Base-by-base conservation (phyloP, 2,113 vertebrate species). In the Typhlomys cinereus region DNA sequence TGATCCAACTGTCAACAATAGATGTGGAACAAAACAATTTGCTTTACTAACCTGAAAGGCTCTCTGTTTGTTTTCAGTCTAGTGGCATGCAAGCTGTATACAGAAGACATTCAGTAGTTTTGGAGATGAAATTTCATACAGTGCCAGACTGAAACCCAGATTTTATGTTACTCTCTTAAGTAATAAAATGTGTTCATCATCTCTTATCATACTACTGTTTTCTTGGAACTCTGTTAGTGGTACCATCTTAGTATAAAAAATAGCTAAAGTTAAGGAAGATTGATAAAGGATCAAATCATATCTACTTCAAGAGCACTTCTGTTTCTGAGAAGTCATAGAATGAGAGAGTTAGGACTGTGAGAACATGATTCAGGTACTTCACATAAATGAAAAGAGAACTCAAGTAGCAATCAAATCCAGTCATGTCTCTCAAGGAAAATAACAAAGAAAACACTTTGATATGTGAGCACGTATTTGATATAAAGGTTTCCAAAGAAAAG, bases 321-420 rank as follows among this genome's bases (percentile, higher is more conserved):
- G n/a, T 71, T 95, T 91, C 76, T 87, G 71, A 67, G 69, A 94
- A 94, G 29, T 90, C 76, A 64, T 57, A 18, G 59, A 64, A 70
- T 95, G 57, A 74, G 61, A 59, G 23, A 41, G 59, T 89, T 89
- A 59, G 31, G 13, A 86, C 66, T 62, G 66, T 44, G 74, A 85
- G 85, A 91, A 34, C 34, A 83, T 79, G 31, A 89, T 83, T 59
- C 39, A 36, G 50, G 62, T 50, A 76, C 85, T 95, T 94, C 54
- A 69, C 12, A 62, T 86, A 92, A 76, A 81, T 87, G 17, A 88
- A 79, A 41, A 20, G n/a, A 66, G 36, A 69, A 79, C 29, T 90
- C 85, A 8, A 90, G 52, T 74, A 25, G 69, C 44, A n/a, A 91
- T 85, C 41, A 61, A 54, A 86, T 67, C n/a, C 39, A 54, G 69